These are phyloP conservation scores for Alethe castanea DNA, from an alignment of 2,113 vertebrate species.

Conservation along the genomic window DNA sequence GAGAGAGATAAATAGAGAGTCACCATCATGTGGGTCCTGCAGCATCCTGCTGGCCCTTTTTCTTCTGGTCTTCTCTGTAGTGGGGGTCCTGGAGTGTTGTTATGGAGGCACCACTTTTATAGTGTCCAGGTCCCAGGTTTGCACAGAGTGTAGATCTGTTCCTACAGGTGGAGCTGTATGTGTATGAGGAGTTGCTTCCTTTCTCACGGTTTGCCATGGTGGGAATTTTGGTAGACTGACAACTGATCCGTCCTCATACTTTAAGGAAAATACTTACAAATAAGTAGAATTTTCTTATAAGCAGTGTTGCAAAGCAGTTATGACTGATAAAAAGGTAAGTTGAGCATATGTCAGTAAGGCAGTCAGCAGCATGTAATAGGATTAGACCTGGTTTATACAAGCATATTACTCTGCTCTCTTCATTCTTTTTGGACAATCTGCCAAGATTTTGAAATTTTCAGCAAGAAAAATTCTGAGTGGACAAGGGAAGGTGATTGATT, in stretches of 20 bases:
- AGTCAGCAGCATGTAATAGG: neutral
- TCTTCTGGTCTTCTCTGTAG: neutral
- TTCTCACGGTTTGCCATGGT: neutral
- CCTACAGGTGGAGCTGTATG: neutral
- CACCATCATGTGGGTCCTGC: neutral
- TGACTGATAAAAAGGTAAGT: neutral
- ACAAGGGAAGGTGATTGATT: constrained; percentile 20
- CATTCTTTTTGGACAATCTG: neutral
- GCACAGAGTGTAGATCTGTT: rapidly evolving
- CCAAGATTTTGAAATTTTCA: constrained; percentile 16
- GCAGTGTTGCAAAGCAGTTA: neutral
- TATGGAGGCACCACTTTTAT: neutral
- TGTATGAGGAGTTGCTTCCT: neutral
- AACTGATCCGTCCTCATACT: neutral
- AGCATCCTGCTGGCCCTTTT: neutral
- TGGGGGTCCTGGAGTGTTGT: neutral
- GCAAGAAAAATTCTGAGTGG: constrained; percentile 32
- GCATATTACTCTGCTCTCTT: neutral
- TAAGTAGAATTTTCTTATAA: neutral
- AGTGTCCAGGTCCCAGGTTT: neutral
- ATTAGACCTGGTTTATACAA: neutral
- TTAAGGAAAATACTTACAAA: neutral
- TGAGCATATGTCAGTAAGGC: neutral
- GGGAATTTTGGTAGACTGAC: neutral
- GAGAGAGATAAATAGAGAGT: neutral